A percentile compares a stretch with the other conserved stretches of the same genome.
phyloP scores from a whole-genome alignment of 2,888 invertebrate species.

The Xiphydria camelus region DNA sequence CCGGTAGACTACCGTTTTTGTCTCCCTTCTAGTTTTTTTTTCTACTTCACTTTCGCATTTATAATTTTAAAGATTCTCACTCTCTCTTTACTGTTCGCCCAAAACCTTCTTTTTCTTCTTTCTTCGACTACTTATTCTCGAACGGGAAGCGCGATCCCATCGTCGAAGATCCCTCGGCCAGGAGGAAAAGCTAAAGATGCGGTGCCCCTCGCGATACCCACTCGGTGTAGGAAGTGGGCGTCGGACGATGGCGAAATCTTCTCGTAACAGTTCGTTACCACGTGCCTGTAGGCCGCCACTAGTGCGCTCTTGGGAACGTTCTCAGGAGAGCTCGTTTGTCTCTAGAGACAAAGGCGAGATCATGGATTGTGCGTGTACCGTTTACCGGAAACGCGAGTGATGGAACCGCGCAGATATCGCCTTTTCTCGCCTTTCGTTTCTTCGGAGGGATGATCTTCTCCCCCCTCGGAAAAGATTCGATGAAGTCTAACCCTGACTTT shows the following conservation, averaged over 20 bases:
- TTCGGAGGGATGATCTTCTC: neutral
- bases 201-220: too few species aligned
- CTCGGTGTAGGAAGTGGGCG: too few species aligned
- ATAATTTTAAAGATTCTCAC: too few species aligned
- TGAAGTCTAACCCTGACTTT: neutral
- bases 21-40: too few species aligned
- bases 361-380: conserved; percentile 46
- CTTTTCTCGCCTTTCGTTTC: conserved; percentile 30
- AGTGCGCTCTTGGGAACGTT: conserved; percentile 53
- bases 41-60: too few species aligned
- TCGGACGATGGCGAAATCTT: conserved; percentile 20
- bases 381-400: conserved; percentile 50
- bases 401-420: conserved; percentile 43
- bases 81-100: too few species aligned
- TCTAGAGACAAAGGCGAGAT: conserved; percentile 18
- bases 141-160: conserved; percentile 1
- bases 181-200: too few species aligned
- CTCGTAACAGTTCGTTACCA: conserved; percentile 46
- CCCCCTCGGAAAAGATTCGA: too few species aligned
- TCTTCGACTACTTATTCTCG: too few species aligned
- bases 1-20: too few species aligned
- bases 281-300: conserved; percentile 38
- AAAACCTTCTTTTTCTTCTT: too few species aligned
- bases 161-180: too few species aligned
- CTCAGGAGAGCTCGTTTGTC: conserved; percentile 40